Conservation (phyloP, 2,888 invertebrate genomes). For the Mythimna albipuncta region DNA sequence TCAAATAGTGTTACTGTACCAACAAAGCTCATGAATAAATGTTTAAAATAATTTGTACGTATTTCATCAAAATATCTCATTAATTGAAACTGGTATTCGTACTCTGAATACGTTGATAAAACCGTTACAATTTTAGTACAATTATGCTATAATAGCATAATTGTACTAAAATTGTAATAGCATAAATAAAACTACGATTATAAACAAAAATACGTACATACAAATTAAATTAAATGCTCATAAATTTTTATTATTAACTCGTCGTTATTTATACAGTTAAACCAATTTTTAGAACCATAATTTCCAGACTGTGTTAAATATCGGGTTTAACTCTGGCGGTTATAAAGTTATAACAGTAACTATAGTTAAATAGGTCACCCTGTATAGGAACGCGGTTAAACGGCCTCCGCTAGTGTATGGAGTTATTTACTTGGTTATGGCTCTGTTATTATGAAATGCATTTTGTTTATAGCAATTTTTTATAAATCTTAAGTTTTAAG, state of each 20-base stretch:
- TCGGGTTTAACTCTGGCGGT: slow-evolving; percentile 40
- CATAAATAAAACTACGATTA: slow-evolving; percentile 1
- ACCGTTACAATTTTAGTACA: not conserved
- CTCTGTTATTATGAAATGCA: slow-evolving; percentile 13
- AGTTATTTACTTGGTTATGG: slow-evolving; percentile 41
- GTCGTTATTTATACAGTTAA: slow-evolving; percentile 28
- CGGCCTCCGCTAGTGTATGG: slow-evolving; percentile 10
- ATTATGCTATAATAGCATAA: not conserved
- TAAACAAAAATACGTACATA: slow-evolving; percentile 1
- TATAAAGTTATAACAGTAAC: slow-evolving; percentile 23
- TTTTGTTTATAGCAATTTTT: not conserved
- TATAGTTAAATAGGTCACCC: slow-evolving; percentile 56
- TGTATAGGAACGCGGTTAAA: slow-evolving; percentile 37
- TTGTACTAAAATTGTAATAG: rapidly evolving
- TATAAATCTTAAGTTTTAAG: not conserved
- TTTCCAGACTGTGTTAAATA: slow-evolving; percentile 46
- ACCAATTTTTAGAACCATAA: slow-evolving; percentile 39
- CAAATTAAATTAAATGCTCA: slow-evolving; percentile 13
- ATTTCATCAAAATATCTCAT: not conserved
- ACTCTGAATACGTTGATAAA: not conserved
- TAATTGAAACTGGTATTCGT: not conserved
- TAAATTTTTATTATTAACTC: slow-evolving; percentile 22
- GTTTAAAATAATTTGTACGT: not conserved
- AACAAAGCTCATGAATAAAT: not conserved
- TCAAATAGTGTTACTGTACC: not conserved